Base-by-base conservation (phyloP, 1,140 invertebrate genomes). In the Rhyacophila brunnea region DNA sequence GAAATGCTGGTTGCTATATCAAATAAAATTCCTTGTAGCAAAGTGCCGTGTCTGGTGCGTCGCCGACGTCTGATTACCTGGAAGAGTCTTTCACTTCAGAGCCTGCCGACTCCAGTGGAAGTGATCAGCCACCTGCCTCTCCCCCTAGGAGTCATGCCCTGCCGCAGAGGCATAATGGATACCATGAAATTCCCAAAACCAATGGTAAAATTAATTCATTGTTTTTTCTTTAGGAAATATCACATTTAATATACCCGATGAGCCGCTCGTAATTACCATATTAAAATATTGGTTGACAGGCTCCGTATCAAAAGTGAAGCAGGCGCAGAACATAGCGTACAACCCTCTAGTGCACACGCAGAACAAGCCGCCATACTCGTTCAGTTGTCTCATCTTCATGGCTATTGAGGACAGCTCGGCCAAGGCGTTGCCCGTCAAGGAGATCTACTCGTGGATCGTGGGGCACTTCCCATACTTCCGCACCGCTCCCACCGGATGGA, bases 391-490 rank as follows among this genome's bases (percentile, higher is more conserved):
- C 32, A 98, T 98, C 67, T 97, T 97, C 78, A 96, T 98, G 94
- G 94, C 95, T 14, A 95, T 97, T 63, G 94, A 98, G 74, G 91
- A 93, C 63, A 94, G 92, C 0, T 84, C 87, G 3, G 85, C 87
- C 40, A 91, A 95, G 71, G 92, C 93, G 5, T 71, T 96, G 51
- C 93, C 94, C 1, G 95, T 98, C 0, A 96, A 96, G 70, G 95
- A 98, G 73, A 97, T 98, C 65, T 98, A 98, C 71, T 87, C 93
- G n/a, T 98, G 95, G 95, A 98, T 98, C 60, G 80, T 96, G 64
- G 87, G 93, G 64, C 94, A 97, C 73, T 98, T 97, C 78, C 95
- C 95, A 0, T 98, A 97, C 75, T 98, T 97, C 77, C 90, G 92
- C 69, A 93, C 92, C 67, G 95, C 95, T 1, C 94, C 95, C 0